Conservation (phyloP, 2,113 vertebrate genomes). For the Ictalurus punctatus region DNA sequence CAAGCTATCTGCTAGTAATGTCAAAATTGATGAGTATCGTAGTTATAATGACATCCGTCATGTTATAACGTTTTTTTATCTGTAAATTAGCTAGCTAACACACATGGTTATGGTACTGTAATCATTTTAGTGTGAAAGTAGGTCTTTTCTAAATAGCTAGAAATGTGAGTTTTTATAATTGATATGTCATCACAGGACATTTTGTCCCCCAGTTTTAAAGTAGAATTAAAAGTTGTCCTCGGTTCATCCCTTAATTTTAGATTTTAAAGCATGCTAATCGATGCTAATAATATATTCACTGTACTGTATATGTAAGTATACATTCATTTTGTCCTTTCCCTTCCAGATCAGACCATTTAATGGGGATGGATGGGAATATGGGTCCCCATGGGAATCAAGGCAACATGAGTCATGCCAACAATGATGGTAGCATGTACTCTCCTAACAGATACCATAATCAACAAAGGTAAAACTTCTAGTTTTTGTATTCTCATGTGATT, state of each 20-base stretch:
- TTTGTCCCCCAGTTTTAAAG: background rate
- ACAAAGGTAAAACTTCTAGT: constrained; percentile 69
- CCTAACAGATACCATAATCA: constrained; percentile 73
- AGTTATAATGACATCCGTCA: no score
- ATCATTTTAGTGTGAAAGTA: background rate
- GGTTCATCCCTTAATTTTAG: background rate
- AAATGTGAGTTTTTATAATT: background rate
- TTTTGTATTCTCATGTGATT: background rate
- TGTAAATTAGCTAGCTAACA: background rate
- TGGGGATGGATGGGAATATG: constrained; percentile 78
- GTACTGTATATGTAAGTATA: background rate
- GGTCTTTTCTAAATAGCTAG: background rate
- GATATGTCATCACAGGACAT: background rate
- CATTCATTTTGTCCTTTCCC: background rate
- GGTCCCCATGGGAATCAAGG: constrained; percentile 73
- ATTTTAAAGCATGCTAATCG: background rate
- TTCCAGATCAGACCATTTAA: constrained; percentile 77
- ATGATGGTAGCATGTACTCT: constrained; percentile 76
- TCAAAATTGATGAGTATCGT: no score
- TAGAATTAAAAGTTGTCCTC: background rate
- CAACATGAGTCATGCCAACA: constrained; percentile 76
- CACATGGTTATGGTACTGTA: background rate
- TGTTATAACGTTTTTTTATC: background rate
- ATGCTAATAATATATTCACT: background rate
- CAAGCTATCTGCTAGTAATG: background rate